phyloP scores from a whole-genome alignment of 2,113 vertebrate species.

The Crocuta crocuta region DNA sequence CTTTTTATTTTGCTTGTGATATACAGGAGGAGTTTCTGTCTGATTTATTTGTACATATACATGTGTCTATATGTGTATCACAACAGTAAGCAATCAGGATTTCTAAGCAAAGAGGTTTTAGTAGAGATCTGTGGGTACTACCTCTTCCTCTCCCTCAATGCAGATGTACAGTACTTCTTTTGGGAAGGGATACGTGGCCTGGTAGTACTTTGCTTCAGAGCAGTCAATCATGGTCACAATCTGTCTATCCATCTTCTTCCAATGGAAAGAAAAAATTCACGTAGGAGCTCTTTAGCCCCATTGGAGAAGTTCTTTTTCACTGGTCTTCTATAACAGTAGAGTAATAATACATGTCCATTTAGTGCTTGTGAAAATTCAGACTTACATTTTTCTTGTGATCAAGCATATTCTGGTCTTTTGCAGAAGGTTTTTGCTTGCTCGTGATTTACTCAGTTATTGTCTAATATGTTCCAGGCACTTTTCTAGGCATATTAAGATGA shows the following conservation, averaged over 20 bases:
- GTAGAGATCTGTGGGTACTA: neutral
- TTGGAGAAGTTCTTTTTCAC: neutral
- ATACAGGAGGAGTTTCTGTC: neutral
- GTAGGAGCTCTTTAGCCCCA: neutral
- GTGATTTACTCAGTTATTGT: slow-evolving; percentile 47
- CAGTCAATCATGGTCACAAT: neutral
- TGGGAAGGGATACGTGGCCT: neutral
- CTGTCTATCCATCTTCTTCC: neutral
- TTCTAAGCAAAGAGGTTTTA: slow-evolving; percentile 16
- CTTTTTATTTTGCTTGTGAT: neutral
- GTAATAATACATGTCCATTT: neutral
- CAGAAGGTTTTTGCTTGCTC: neutral
- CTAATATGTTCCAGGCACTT: neutral
- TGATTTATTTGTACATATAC: neutral
- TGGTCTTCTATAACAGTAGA: neutral
- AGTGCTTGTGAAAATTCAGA: neutral
- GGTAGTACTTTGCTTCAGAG: neutral
- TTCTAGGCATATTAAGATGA: slow-evolving; percentile 19
- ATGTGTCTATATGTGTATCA: neutral
- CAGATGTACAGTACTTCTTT: neutral
- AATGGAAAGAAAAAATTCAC: neutral
- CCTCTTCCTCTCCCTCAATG: neutral
- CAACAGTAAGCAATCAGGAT: neutral
- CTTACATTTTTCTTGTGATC: neutral
- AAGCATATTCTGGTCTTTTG: neutral